Evolutionary conservation across 2,113 vertebrate species (phyloP).

Genomic region (Corythaeola cristata): DNA sequence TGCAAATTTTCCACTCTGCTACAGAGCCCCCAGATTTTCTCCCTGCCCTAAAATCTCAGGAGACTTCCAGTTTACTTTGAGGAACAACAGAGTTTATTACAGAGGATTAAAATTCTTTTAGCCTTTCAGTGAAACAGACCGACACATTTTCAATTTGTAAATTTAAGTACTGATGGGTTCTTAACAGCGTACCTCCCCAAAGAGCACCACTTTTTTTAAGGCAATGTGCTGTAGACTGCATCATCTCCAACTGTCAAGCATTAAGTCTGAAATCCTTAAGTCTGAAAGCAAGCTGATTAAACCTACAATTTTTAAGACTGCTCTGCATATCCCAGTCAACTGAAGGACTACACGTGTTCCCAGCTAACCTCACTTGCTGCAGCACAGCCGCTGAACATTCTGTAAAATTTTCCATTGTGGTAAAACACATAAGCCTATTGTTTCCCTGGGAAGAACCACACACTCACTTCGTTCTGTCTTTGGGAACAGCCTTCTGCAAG

Average conservation of each 20-base stretch:
- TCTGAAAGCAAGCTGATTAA: background rate
- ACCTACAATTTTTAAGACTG: background rate
- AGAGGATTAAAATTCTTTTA: background rate
- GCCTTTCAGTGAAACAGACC: background rate
- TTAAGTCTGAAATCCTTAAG: background rate
- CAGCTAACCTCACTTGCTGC: background rate
- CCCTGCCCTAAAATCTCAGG: background rate
- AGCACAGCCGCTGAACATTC: background rate
- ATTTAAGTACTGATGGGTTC: background rate
- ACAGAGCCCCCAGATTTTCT: background rate
- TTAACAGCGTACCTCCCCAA: background rate
- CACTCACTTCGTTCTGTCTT: background rate
- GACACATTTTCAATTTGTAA: background rate
- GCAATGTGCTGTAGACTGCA: background rate
- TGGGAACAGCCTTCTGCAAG: background rate
- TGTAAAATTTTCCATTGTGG: background rate
- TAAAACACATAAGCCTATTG: background rate
- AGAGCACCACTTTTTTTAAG: background rate
- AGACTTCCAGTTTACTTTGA: background rate
- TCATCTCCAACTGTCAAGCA: background rate
- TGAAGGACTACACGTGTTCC: background rate
- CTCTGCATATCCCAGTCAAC: background rate
- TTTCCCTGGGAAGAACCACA: background rate
- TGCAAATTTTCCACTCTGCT: background rate
- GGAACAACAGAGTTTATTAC: background rate